Evolutionary conservation across 2,888 invertebrate species (phyloP).

Genomic region (Phymatocera aterrima): DNA sequence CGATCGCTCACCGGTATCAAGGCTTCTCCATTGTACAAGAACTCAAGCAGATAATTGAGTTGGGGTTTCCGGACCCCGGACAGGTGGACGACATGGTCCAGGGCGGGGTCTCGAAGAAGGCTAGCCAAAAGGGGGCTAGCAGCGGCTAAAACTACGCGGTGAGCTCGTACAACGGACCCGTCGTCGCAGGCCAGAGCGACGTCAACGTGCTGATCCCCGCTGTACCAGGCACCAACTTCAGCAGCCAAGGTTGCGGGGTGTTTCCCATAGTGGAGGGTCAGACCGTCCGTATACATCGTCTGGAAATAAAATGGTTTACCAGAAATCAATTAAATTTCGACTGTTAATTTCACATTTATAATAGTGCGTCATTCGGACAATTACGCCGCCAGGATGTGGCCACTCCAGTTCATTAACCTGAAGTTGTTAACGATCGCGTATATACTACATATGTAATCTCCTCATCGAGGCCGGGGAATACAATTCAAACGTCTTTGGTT

Average conservation of each 20-base stretch:
- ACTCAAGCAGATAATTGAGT: slow-evolving; percentile 88
- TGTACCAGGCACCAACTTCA: slow-evolving; percentile 92
- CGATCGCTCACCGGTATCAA: slow-evolving; percentile 81
- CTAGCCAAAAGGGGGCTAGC: slow-evolving; percentile 90
- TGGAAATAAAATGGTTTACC: slow-evolving; percentile 53
- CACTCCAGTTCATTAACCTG: neutral
- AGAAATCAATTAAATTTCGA: neutral
- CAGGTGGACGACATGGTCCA: slow-evolving; percentile 84
- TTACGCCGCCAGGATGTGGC: slow-evolving; percentile 2
- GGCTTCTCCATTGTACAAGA: slow-evolving; percentile 91
- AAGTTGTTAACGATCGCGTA: too few species aligned
- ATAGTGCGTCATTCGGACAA: too few species aligned
- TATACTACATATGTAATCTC: too few species aligned
- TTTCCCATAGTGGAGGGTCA: slow-evolving; percentile 95
- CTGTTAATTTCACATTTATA: too few species aligned
- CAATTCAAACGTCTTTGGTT: too few species aligned
- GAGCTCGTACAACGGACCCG: slow-evolving; percentile 87
- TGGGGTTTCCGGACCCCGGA: slow-evolving; percentile 89
- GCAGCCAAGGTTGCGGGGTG: slow-evolving; percentile 94
- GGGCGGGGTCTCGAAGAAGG: slow-evolving; percentile 71
- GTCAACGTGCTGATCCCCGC: slow-evolving; percentile 91
- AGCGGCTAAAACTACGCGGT: slow-evolving; percentile 90
- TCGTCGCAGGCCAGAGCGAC: slow-evolving; percentile 91
- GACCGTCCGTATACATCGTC: slow-evolving; percentile 78
- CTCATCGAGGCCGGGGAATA: too few species aligned